Conservation (phyloP, 2,888 invertebrate species). For the Xestia rhomboidea region DNA sequence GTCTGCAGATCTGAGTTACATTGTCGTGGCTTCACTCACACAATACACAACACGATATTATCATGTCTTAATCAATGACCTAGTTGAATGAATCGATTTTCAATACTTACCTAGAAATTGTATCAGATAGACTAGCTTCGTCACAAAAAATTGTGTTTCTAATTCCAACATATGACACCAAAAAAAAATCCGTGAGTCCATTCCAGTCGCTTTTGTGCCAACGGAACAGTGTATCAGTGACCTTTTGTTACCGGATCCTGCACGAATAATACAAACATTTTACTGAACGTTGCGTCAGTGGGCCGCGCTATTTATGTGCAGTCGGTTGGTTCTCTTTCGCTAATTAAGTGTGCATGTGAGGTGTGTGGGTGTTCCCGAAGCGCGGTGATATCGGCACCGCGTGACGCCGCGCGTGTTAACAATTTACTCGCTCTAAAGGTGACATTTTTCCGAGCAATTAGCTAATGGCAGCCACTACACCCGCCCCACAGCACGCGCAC, state of each 20-base stretch:
- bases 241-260: conserved; percentile 4
- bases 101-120: too few species aligned
- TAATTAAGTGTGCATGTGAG: conserved; percentile 30
- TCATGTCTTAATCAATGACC: neutral
- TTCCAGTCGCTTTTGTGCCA: neutral
- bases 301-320: neutral
- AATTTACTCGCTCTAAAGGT: conserved; percentile 58
- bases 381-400: conserved; percentile 8
- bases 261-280: conserved; percentile 5
- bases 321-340: neutral
- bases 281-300: neutral
- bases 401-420: conserved; percentile 14
- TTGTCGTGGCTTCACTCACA: conserved; percentile 19
- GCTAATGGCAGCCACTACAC: conserved; percentile 66
- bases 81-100: neutral
- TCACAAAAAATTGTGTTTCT: neutral
- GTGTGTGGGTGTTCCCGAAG: neutral
- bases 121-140: neutral
- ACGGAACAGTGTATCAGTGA: neutral
- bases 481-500: conserved; percentile 29
- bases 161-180: neutral
- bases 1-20: neutral
- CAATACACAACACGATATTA: neutral
- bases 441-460: conserved; percentile 75
- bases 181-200: too few species aligned